phyloP scores from a whole-genome alignment of 2,113 vertebrate species.

The Gymnocephalus cernua region DNA sequence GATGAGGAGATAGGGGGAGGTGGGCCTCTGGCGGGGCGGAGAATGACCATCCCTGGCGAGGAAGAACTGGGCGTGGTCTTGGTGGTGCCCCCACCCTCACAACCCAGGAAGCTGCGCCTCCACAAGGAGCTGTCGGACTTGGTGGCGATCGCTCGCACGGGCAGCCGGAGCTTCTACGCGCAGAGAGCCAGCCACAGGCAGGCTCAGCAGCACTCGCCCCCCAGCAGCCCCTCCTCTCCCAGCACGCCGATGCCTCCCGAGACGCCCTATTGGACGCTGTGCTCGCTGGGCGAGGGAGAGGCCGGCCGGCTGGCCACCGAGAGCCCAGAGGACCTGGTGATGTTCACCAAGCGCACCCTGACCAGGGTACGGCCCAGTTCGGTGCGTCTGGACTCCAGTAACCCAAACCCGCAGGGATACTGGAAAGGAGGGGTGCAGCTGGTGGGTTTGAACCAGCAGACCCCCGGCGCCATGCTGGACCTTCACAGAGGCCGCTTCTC shows the following conservation, averaged over 20 bases:
- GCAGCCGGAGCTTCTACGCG: slow-evolving; percentile 87
- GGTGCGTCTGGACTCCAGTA: slow-evolving; percentile 96
- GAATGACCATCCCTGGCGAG: slow-evolving; percentile 86
- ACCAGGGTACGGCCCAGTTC: slow-evolving; percentile 94
- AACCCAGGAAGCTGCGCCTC: slow-evolving; percentile 89
- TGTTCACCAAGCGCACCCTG: slow-evolving; percentile 95
- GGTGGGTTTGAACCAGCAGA: slow-evolving; percentile 98
- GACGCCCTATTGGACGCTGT: slow-evolving; percentile 89
- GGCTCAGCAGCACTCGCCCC: slow-evolving; percentile 87
- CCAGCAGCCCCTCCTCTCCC: slow-evolving; percentile 89
- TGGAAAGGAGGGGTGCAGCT: slow-evolving; percentile 99
- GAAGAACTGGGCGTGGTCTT: slow-evolving; percentile 85
- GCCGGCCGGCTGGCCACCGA: slow-evolving; percentile 93
- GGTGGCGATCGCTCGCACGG: slow-evolving; percentile 89
- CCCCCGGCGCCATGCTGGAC: slow-evolving; percentile 97
- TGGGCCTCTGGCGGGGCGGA: slow-evolving; percentile 82
- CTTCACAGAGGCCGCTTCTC: slow-evolving; percentile 94
- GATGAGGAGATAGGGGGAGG: slow-evolving; percentile 94
- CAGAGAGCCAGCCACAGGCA: slow-evolving; percentile 70
- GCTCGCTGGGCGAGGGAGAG: slow-evolving; percentile 94
- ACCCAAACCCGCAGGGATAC: slow-evolving; percentile 96
- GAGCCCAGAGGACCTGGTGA: slow-evolving; percentile 94
- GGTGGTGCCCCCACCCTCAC: slow-evolving; percentile 85
- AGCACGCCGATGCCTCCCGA: slow-evolving; percentile 70
- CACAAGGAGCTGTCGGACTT: slow-evolving; percentile 93